Conservation (phyloP, 2,797 vertebrate species). For the Garrulus glandarius region DNA sequence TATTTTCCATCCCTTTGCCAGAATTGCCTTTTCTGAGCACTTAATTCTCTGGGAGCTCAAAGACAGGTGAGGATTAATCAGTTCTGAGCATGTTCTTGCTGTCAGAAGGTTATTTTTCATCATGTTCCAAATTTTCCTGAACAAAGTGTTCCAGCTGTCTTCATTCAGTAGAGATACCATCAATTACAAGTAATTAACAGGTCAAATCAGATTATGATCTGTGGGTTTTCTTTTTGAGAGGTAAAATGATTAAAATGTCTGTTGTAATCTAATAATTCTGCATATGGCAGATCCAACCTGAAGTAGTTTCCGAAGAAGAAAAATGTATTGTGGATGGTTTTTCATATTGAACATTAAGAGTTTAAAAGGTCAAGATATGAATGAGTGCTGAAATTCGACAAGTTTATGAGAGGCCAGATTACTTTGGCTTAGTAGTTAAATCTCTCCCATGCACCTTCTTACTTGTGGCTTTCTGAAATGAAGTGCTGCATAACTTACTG, state of each 20-base stretch:
- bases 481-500: not conserved
- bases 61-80: not conserved
- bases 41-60: not conserved
- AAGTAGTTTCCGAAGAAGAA: not conserved
- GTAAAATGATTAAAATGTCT: not conserved
- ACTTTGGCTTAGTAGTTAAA: not conserved
- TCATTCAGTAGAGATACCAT: not conserved
- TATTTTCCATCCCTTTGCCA: not conserved
- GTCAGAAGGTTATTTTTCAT: conserved; percentile 2
- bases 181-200: conserved; percentile 4
- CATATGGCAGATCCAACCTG: not conserved
- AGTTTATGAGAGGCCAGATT: not conserved
- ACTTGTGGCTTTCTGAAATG: not conserved
- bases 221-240: not conserved
- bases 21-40: not conserved
- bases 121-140: not conserved
- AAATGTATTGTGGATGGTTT: not conserved
- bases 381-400: not conserved
- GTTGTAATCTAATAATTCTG: not conserved
- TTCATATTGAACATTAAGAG: not conserved
- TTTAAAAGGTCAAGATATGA: not conserved
- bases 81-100: not conserved
- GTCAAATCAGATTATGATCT: not conserved
- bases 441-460: not conserved
- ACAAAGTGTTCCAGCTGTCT: conserved; percentile 4